A percentile compares a stretch with the other conserved stretches of the same genome.
Conservation (phyloP, 2,797 vertebrate species). For the Clarias laeviceps region DNA sequence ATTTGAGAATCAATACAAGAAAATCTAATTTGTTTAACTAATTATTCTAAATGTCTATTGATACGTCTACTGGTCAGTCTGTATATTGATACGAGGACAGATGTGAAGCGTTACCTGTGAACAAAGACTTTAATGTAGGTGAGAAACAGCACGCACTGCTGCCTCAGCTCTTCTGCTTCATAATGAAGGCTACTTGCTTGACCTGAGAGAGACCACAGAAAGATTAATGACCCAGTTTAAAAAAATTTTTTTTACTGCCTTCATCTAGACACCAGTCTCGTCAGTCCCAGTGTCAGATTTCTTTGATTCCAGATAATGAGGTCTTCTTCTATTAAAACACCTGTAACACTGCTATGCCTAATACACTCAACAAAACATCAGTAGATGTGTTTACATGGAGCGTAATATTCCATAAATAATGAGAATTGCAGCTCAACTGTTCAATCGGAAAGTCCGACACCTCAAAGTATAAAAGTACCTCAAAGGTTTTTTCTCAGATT, state of each 20-base stretch:
- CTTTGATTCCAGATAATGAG: not conserved
- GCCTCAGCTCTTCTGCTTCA: conserved; percentile 86
- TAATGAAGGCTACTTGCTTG: conserved; percentile 84
- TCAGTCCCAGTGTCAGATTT: not conserved
- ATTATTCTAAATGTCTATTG: not conserved
- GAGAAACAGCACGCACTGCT: conserved; percentile 86
- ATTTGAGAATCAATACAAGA: not conserved
- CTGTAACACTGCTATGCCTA: not conserved
- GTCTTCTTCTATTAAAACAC: not conserved
- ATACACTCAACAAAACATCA: not conserved
- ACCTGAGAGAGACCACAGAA: conserved; percentile 70
- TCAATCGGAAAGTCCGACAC: no score
- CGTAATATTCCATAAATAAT: no score
- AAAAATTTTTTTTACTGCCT: no score
- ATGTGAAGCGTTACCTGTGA: conserved; percentile 81
- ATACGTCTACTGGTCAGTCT: not conserved
- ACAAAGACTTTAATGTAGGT: conserved; percentile 93
- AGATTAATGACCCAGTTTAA: not conserved
- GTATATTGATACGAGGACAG: not conserved
- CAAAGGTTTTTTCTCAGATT: no score
- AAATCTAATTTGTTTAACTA: not conserved
- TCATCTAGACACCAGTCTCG: not conserved
- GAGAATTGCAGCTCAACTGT: no score
- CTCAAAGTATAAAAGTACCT: no score
- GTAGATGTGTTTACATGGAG: no score